These are phyloP conservation scores for Mirza zaza DNA, from an alignment of 2,113 vertebrate genomes.

Conservation along the genomic window DNA sequence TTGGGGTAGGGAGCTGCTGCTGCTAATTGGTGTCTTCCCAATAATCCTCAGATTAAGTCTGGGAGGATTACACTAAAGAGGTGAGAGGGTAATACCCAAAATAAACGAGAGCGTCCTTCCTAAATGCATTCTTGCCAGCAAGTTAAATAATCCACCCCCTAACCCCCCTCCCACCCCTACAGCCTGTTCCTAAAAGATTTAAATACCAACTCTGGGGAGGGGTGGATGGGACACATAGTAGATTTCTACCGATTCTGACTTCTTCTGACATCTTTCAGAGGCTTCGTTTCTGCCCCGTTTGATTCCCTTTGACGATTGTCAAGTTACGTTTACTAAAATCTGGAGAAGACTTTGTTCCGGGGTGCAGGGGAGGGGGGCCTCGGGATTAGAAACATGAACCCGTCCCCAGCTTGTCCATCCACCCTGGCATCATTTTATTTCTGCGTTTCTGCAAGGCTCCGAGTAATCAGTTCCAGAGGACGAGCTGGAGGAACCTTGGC, in stretches of 20 bases:
- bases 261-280: conserved; percentile 81
- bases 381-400: conserved; percentile 85
- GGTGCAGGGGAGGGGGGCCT: conserved; percentile 14
- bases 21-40: conserved; percentile 82
- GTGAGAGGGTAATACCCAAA: conserved; percentile 80
- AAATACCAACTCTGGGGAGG: conserved; percentile 72
- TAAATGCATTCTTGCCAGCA: conserved; percentile 79
- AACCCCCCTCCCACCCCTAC: not conserved
- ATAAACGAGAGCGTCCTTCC: conserved; percentile 80
- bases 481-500: conserved; percentile 78
- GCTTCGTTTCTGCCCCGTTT: conserved; percentile 79
- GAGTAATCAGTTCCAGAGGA: conserved; percentile 87
- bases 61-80: conserved; percentile 77
- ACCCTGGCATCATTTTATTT: conserved; percentile 83
- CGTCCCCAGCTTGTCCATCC: conserved; percentile 80
- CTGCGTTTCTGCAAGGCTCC: conserved; percentile 83
- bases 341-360: conserved; percentile 80
- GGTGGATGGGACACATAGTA: conserved; percentile 66
- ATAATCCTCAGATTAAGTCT: conserved; percentile 77
- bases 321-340: conserved; percentile 82
- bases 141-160: conserved; percentile 75
- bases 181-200: conserved; percentile 76
- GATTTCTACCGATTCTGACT: conserved; percentile 82
- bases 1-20: conserved; percentile 63
- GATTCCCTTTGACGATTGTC: conserved; percentile 86